Evolutionary conservation across 2,113 vertebrate genomes (phyloP).

Genomic region (Phalacrocorax carbo): DNA sequence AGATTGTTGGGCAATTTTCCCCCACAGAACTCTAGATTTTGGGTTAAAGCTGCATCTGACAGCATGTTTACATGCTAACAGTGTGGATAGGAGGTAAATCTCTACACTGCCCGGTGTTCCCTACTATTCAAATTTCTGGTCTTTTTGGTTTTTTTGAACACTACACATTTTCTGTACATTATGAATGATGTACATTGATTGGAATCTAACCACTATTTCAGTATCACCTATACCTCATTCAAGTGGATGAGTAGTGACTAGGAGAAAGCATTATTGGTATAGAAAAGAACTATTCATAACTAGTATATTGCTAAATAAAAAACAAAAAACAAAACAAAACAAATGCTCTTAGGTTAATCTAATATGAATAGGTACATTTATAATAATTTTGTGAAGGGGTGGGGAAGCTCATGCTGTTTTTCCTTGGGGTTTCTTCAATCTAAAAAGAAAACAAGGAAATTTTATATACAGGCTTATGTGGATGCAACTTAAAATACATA

Average conservation of each 20-base stretch:
- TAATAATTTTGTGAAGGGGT: slow-evolving; percentile 6
- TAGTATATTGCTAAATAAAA: slow-evolving; percentile 4
- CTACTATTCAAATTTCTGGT: not conserved
- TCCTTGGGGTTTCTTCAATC: slow-evolving; percentile 4
- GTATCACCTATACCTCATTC: not conserved
- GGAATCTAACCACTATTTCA: not conserved
- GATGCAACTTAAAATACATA: slow-evolving; percentile 31
- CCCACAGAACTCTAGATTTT: not conserved
- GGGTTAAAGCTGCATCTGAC: not conserved
- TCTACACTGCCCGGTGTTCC: not conserved
- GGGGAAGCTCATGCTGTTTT: not conserved
- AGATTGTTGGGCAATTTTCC: not conserved
- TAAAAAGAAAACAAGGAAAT: slow-evolving; percentile 44
- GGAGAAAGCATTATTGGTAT: not conserved
- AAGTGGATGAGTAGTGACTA: not conserved
- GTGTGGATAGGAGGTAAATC: not conserved
- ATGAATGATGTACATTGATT: not conserved
- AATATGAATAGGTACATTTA: slow-evolving; percentile 29
- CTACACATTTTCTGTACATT: not conserved
- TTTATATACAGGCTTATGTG: not conserved
- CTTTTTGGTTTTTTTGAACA: not conserved
- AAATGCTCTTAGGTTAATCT: not conserved
- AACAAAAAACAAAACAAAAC: not conserved
- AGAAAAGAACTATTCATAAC: slow-evolving; percentile 14
- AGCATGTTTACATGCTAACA: not conserved